A percentile compares a stretch with the other conserved stretches of the same genome.
Evolutionary conservation across 2,113 vertebrate species (phyloP).

Genomic region (Anguilla japonica): DNA sequence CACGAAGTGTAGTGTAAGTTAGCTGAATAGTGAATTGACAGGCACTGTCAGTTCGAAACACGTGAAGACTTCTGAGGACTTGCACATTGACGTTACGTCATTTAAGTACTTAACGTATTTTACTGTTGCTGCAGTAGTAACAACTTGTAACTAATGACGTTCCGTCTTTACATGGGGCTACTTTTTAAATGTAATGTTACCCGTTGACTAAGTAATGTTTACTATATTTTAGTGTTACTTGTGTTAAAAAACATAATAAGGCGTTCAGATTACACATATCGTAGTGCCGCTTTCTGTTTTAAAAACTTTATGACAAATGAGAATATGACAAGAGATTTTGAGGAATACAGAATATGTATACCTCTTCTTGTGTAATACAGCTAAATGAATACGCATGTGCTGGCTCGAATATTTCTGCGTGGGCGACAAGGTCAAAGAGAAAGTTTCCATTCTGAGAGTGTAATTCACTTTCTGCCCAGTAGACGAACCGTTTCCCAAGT

Average conservation of each 20-base stretch:
- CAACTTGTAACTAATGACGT: too few relatives aligned
- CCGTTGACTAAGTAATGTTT: background rate
- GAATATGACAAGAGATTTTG: background rate
- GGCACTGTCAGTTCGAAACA: background rate
- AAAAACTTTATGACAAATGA: background rate
- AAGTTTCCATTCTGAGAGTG: conserved; percentile 2
- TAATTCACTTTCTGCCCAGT: background rate
- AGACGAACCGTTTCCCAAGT: background rate
- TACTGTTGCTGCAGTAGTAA: too few relatives aligned
- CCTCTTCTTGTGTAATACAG: background rate
- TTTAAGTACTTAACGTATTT: background rate
- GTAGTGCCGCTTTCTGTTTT: background rate
- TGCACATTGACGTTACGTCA: background rate
- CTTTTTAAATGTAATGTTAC: too few relatives aligned
- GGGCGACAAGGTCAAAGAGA: background rate
- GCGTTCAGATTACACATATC: background rate
- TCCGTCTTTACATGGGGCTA: too few relatives aligned
- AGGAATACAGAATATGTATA: background rate
- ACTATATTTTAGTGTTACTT: background rate
- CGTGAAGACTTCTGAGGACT: background rate
- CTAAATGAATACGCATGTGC: background rate
- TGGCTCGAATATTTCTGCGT: background rate
- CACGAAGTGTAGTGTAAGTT: background rate
- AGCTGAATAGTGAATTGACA: too few relatives aligned
- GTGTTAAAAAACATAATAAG: background rate